Conservation (phyloP, 2,113 vertebrate species). For the Eptesicus fuscus region DNA sequence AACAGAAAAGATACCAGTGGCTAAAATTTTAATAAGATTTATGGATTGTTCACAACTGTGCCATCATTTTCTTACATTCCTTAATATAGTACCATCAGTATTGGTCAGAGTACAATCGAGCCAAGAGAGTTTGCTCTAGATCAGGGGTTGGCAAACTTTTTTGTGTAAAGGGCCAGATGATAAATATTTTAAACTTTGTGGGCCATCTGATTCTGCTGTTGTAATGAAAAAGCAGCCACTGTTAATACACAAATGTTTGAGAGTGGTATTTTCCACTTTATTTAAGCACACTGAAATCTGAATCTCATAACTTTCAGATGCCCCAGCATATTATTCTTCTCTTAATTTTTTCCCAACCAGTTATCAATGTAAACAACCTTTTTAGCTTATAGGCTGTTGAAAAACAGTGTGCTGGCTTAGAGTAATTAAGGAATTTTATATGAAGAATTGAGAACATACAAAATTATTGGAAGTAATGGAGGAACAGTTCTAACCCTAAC, state of each 20-base stretch:
- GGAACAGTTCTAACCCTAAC: background rate
- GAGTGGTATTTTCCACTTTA: background rate
- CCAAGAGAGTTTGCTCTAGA: background rate
- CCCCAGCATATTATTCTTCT: background rate
- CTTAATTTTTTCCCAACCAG: background rate
- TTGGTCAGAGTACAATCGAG: background rate
- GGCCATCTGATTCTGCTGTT: background rate
- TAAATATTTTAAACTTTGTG: background rate
- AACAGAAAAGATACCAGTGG: background rate
- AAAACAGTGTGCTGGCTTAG: background rate
- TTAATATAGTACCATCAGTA: background rate
- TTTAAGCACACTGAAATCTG: background rate
- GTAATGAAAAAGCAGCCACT: background rate
- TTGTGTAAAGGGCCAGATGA: background rate
- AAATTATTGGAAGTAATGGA: background rate
- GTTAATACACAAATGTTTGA: background rate
- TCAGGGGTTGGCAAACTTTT: background rate
- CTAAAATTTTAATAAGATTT: background rate
- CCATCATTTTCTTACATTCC: background rate
- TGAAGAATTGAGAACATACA: background rate
- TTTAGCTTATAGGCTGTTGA: background rate
- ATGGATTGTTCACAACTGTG: background rate
- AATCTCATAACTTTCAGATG: conserved; percentile 9
- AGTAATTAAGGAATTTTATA: background rate
- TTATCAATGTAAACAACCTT: background rate